These are phyloP conservation scores for Philopedon plagiatum DNA, from an alignment of 2,888 invertebrate genomes.

Conservation along the genomic window DNA sequence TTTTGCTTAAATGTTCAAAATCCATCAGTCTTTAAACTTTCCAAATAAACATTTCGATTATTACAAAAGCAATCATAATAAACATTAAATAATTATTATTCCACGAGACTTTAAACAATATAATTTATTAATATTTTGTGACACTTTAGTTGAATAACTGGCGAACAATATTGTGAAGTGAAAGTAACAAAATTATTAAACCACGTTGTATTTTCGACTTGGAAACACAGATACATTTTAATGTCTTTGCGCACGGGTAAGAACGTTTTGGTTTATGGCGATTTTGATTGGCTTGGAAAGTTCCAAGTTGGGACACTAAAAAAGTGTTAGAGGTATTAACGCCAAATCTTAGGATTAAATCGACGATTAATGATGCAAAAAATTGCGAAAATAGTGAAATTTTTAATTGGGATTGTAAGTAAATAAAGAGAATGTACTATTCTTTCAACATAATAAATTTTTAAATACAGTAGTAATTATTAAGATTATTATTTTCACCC, in stretches of 20 bases:
- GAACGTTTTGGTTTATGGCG: neutral
- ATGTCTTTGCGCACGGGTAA: neutral
- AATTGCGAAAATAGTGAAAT: neutral
- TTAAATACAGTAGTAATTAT: too few relatives aligned
- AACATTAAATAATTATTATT: neutral
- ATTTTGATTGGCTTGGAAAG: neutral
- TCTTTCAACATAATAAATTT: too few relatives aligned
- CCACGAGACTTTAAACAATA: neutral
- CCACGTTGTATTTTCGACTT: neutral
- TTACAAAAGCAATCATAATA: neutral
- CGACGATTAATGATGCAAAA: neutral
- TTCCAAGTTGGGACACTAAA: neutral
- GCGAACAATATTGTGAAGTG: neutral
- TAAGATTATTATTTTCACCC: too few relatives aligned
- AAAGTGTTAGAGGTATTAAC: neutral
- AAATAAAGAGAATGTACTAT: neutral
- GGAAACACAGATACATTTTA: neutral
- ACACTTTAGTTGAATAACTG: neutral
- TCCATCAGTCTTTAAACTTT: too few relatives aligned
- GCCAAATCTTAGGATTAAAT: neutral
- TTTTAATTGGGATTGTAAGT: neutral
- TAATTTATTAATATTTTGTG: neutral
- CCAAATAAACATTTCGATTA: too few relatives aligned
- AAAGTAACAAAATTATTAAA: neutral
- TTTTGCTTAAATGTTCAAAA: too few relatives aligned